Evolutionary conservation across 2,888 invertebrate species (phyloP), one percentile per base, ranked within the genome.

Genomic region (Mylabris sibirica): DNA sequence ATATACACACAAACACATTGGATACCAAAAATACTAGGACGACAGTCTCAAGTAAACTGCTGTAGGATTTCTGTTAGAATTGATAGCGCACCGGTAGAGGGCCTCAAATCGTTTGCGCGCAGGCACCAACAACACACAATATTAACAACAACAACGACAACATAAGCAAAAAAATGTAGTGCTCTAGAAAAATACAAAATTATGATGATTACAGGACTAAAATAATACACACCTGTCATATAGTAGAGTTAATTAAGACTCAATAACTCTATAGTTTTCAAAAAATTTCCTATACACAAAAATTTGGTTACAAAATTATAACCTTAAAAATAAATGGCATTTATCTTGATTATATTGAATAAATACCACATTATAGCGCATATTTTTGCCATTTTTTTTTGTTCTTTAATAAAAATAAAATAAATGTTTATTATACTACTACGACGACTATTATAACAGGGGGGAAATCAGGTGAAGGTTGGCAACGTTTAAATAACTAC

Each of bases 391-490:
- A 20, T 30, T 30, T 30, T 30, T 30, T 30, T 30, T 30, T 30
- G 30, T 5, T 30, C 30, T 30, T 30, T 30, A 4, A 30, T 30
- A 20, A 8, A 49, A 20, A 20, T n/a, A 49, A 20, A 20, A 49
- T 3, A 49, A 53, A 53, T 12, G 53, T 9, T 53, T 3, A 22
- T 8, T 22, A 24, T 57, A 9, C 3, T 3, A 44, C 1, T 57
- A 57, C 30, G 4, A 30, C 30, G 4, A 30, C 30, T 30, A 30
- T 6, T 5, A 6, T 1, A 30, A 30, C 57, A 57, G 4, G 12
- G 57, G 69, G 70, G 72, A 74, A 78, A 77, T 76, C 75, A 72
- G 78, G 78, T 78, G 76, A 78, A 78, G 78, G 77, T 77, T 78
- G 76, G 73, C 73, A 72, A 68, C 67, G 72, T 69, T 76, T 73